Percentiles rank a stretch among this genome's conserved stretches.
These are phyloP conservation scores for Pycnomerus fuliginosus DNA, from an alignment of 2,888 invertebrate genomes.

Conservation along the genomic window DNA sequence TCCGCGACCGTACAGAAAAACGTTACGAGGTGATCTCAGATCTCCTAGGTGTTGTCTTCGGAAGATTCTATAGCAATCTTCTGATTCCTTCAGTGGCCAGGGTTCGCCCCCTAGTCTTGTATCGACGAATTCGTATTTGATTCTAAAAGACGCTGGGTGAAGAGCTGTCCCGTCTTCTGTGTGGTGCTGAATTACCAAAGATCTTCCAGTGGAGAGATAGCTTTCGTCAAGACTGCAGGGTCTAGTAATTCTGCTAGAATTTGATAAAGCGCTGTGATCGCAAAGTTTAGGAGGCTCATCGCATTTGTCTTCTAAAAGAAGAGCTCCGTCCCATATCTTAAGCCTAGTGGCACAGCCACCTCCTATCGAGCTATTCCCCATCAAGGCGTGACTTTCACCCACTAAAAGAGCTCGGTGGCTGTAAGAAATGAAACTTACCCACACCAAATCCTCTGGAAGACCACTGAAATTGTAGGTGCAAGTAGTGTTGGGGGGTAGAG, in stretches of 20 bases:
- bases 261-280: slow-evolving; percentile 75
- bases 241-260: slow-evolving; percentile 72
- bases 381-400: slow-evolving; percentile 51
- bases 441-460: slow-evolving; percentile 74
- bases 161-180: slow-evolving; percentile 74
- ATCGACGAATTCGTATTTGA: slow-evolving; percentile 82
- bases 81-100: slow-evolving; percentile 53
- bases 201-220: slow-evolving; percentile 64
- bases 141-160: slow-evolving; percentile 70
- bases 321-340: slow-evolving; percentile 73
- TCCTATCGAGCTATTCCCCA: slow-evolving; percentile 42
- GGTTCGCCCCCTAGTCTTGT: slow-evolving; percentile 72
- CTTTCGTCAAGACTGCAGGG: slow-evolving; percentile 80
- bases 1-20: slow-evolving; percentile 81
- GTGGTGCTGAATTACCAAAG: slow-evolving; percentile 57
- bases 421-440: slow-evolving; percentile 86
- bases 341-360: slow-evolving; percentile 68
- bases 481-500: slow-evolving; percentile 81
- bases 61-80: slow-evolving; percentile 63
- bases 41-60: slow-evolving; percentile 61
- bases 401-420: slow-evolving; percentile 73
- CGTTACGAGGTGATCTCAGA: slow-evolving; percentile 68
- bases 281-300: slow-evolving; percentile 79
- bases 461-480: slow-evolving; percentile 86
- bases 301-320: slow-evolving; percentile 69